Conservation (phyloP, 92 coral and sea anemone genomes). For the Bergia sp. region DNA sequence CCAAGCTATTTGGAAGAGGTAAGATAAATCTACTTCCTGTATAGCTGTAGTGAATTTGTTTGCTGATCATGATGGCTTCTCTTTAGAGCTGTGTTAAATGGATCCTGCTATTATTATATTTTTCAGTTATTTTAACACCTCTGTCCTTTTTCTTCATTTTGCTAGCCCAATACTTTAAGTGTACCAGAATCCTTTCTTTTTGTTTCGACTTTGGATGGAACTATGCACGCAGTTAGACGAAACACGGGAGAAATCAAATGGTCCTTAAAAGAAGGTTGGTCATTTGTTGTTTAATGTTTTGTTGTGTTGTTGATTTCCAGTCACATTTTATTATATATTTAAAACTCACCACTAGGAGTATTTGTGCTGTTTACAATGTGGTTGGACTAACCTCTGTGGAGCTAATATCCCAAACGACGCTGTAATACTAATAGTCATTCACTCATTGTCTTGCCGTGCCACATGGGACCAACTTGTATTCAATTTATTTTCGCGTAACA, state of each 20-base stretch:
- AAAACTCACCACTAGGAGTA: background rate
- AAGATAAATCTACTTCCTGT: slow-evolving; percentile 27
- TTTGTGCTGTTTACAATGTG: background rate
- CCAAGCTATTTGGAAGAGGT: slow-evolving; percentile 33
- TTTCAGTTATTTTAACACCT: background rate
- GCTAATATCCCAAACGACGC: background rate
- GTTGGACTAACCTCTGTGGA: background rate
- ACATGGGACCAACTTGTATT: slow-evolving; percentile 20
- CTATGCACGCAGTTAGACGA: slow-evolving; percentile 93
- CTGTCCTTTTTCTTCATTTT: slow-evolving; percentile 15
- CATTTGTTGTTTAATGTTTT: background rate
- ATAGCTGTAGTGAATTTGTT: background rate
- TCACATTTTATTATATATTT: background rate
- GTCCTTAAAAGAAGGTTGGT: slow-evolving; percentile 96
- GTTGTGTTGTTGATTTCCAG: background rate
- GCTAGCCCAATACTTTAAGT: slow-evolving; percentile 79
- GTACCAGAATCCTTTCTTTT: slow-evolving; percentile 95
- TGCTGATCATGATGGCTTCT: background rate
- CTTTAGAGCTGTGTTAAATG: slow-evolving; percentile 4
- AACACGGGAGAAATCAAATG: slow-evolving; percentile 94
- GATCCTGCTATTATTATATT: background rate
- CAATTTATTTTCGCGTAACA: slow-evolving; percentile 13
- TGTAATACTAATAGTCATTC: background rate
- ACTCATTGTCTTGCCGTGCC: background rate
- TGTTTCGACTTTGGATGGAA: slow-evolving; percentile 96